Evolutionary conservation across 2,797 vertebrate species (phyloP).

Genomic region (Oceanodroma leucorhoa): DNA sequence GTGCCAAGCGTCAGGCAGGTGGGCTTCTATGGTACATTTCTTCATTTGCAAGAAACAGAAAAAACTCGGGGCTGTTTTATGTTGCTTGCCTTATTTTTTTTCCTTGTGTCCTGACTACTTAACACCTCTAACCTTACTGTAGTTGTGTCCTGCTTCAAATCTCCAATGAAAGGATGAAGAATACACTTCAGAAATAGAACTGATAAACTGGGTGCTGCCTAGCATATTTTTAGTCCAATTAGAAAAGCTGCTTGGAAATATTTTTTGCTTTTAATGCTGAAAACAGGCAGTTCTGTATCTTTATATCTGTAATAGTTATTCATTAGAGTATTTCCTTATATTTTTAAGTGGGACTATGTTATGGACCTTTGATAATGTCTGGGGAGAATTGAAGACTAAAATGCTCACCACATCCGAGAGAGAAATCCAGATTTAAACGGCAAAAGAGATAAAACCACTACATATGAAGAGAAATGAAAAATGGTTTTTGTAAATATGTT

Average conservation of each 20-base stretch:
- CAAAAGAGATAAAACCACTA: not conserved
- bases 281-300: not conserved
- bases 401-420: not conserved
- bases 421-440: not conserved
- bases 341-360: not conserved
- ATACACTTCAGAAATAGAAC: not conserved
- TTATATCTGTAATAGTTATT: not conserved
- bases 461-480: not conserved
- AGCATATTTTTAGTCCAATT: not conserved
- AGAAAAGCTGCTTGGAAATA: not conserved
- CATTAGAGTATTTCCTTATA: not conserved
- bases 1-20: not conserved
- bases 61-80: not conserved
- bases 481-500: not conserved
- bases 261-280: not conserved
- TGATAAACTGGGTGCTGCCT: not conserved
- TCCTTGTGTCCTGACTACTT: not conserved
- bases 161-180: not conserved
- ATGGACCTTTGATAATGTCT: not conserved
- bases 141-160: not conserved
- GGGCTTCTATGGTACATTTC: not conserved
- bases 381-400: not conserved
- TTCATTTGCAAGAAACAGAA: not conserved
- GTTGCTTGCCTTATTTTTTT: not conserved
- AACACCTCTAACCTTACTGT: not conserved